These are phyloP conservation scores for Zosterops hypoxanthus DNA, from an alignment of 2,113 vertebrate genomes.

Conservation along the genomic window DNA sequence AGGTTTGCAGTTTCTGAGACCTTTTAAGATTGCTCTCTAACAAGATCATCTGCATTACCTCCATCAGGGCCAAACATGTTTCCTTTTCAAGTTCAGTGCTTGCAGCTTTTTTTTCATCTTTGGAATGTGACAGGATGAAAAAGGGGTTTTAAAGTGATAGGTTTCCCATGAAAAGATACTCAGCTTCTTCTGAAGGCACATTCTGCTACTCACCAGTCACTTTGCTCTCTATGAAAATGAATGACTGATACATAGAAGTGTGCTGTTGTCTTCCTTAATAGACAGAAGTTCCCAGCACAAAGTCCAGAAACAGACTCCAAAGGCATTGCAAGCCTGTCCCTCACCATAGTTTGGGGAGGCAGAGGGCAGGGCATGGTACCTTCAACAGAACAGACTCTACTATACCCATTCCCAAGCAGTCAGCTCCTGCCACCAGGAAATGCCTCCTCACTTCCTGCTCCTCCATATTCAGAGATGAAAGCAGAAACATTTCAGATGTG, in stretches of 20 bases:
- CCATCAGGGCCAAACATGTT: not conserved
- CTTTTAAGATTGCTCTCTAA: not conserved
- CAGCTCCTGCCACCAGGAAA: not conserved
- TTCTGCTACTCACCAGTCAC: not conserved
- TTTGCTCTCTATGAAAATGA: not conserved
- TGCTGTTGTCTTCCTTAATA: accelerated
- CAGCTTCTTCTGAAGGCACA: not conserved
- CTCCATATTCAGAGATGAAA: not conserved
- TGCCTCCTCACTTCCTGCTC: not conserved
- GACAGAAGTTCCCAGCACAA: not conserved
- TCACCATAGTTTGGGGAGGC: not conserved
- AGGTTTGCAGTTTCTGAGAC: not conserved
- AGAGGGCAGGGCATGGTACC: not conserved
- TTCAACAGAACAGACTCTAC: not conserved
- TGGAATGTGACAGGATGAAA: not conserved
- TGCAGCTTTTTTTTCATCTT: not conserved
- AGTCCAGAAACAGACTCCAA: not conserved
- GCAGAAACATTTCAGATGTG: not conserved
- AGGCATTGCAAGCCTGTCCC: not conserved
- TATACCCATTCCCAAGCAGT: not conserved
- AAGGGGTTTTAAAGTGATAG: not conserved
- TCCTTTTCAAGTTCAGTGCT: not conserved
- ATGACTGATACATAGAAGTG: not conserved
- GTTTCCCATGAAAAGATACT: not conserved
- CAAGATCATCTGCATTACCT: not conserved